Evolutionary conservation across 2,888 invertebrate species (phyloP).

Genomic region (Drosophila emarginata): DNA sequence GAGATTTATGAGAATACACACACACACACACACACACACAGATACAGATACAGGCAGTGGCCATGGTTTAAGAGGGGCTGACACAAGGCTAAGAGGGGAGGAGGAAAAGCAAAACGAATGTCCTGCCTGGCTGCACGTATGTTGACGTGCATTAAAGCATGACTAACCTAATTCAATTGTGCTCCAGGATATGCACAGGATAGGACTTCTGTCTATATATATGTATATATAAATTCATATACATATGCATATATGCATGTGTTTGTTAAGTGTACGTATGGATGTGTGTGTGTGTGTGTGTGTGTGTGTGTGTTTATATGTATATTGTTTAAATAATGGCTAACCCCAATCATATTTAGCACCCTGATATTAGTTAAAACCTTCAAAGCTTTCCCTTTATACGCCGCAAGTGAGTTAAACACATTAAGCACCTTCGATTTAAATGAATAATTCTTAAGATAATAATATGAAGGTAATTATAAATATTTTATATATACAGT

Average conservation of each 20-base stretch:
- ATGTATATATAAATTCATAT: too few relatives aligned
- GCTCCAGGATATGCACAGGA: slow-evolving; percentile 70
- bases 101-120: slow-evolving; percentile 22
- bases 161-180: slow-evolving; percentile 78
- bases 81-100: neutral
- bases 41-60: slow-evolving; percentile 18
- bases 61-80: neutral
- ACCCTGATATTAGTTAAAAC: slow-evolving; percentile 29
- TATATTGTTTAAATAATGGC: slow-evolving; percentile 64
- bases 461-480: neutral
- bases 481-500: neutral
- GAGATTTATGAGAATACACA: slow-evolving; percentile 67
- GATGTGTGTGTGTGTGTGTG: neutral
- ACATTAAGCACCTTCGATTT: slow-evolving; percentile 42
- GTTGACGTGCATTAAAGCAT: slow-evolving; percentile 76
- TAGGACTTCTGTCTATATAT: slow-evolving; percentile 36
- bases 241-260: neutral
- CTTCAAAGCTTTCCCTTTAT: slow-evolving; percentile 37
- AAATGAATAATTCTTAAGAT: neutral
- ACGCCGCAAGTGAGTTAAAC: slow-evolving; percentile 34
- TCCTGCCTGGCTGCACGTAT: slow-evolving; percentile 68
- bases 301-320: slow-evolving; percentile 13
- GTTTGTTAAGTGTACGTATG: neutral
- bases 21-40: slow-evolving; percentile 31
- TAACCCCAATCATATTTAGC: slow-evolving; percentile 49